phyloP scores from a whole-genome alignment of 2,888 invertebrate species.

The Drosophila rellima region DNA sequence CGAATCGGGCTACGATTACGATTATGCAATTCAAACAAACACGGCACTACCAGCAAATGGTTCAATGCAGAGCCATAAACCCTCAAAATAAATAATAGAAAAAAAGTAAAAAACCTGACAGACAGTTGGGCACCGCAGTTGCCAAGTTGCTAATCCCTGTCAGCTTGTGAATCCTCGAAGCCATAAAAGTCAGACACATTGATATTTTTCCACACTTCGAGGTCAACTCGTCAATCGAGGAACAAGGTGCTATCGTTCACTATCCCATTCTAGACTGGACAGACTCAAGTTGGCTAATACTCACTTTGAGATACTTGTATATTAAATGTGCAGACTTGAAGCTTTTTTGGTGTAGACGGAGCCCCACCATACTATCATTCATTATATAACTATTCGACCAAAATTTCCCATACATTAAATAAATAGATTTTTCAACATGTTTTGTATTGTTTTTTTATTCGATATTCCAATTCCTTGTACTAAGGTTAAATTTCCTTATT shows the following conservation, averaged over 20 bases:
- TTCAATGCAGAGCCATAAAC: conserved; percentile 15
- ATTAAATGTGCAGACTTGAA: conserved; percentile 4
- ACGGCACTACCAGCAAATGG: background rate
- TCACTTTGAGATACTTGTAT: background rate
- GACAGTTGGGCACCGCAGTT: conserved; percentile 25
- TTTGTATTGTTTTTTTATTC: no score
- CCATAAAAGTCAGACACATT: conserved; percentile 36
- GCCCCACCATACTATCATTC: conserved; percentile 18
- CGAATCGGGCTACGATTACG: conserved; percentile 8
- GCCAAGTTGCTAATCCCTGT: conserved; percentile 15
- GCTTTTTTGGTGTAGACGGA: no score
- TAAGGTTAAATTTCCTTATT: background rate
- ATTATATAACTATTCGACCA: no score
- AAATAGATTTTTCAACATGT: no score
- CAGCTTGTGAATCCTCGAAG: conserved; percentile 21
- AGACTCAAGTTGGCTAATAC: conserved; percentile 12
- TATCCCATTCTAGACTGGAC: background rate
- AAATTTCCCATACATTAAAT: no score
- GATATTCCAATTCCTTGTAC: no score
- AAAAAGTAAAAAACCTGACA: conserved; percentile 12
- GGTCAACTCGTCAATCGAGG: conserved; percentile 32
- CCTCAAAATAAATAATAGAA: background rate
- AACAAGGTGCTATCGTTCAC: conserved; percentile 3
- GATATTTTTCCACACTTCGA: conserved; percentile 54
- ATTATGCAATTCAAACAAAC: conserved; percentile 49